phyloP scores from a whole-genome alignment of 2,113 vertebrate genomes.

The Microcebus lehilahytsara region DNA sequence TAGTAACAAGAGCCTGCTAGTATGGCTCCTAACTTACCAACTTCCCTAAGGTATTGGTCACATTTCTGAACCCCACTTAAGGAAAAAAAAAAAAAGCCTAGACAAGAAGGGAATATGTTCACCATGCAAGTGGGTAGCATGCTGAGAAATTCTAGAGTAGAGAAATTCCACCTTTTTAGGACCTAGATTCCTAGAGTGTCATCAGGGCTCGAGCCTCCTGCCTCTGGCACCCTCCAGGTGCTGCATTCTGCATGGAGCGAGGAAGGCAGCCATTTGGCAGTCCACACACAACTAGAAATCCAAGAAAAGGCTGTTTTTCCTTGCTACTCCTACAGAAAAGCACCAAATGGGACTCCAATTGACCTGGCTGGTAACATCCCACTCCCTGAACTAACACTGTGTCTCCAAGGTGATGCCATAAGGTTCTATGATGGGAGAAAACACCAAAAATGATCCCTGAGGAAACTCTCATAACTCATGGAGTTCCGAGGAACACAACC shows the following conservation, averaged over 20 bases:
- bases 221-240: not conserved
- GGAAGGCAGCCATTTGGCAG: not conserved
- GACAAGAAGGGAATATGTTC: not conserved
- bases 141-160: not conserved
- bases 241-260: not conserved
- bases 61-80: not conserved
- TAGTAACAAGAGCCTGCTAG: not conserved
- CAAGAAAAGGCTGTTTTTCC: not conserved
- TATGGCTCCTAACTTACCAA: not conserved
- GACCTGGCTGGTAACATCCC: not conserved
- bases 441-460: not conserved
- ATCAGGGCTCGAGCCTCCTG: not conserved
- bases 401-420: not conserved
- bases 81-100: not conserved
- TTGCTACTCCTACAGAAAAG: not conserved
- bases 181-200: not conserved
- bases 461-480: not conserved
- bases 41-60: not conserved
- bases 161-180: not conserved
- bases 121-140: not conserved
- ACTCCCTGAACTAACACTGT: not conserved
- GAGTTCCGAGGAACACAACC: not conserved
- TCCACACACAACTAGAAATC: not conserved
- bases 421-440: no score
- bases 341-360: not conserved